Base-by-base conservation (phyloP, 2,797 vertebrate genomes). In the Xenentodon cancila region DNA sequence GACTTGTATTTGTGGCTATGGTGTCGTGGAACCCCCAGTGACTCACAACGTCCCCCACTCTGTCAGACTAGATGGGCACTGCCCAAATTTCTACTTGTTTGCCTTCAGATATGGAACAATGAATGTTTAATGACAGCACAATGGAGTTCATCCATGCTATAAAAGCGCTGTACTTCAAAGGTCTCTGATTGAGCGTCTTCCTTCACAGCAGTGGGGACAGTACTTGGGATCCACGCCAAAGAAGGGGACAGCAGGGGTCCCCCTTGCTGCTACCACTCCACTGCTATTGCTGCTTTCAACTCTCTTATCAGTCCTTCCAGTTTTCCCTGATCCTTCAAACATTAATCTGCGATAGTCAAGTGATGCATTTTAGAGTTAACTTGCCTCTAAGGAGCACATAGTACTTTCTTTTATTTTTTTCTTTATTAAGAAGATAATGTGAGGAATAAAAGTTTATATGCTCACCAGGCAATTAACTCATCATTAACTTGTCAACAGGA, bases 401-500 rank as follows among this genome's bases (percentile, higher is more conserved):
- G 42, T 53, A 16, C 59, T 54, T 81, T 70, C 9, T 32, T 32
- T 32, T 32, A n/a, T 32, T 32, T 32, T 32, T 32, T 32, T 32
- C 7, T 32, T 7, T 7, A 37, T 37, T 2, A 37, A 37, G 18
- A 19, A 30, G 43, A 59, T 43, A 77, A 73, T 47, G 51, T 21
- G 30, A 51, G 5, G 40, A 49, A 78, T 77, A 75, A 59, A 79
- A 85, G 78, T 73, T 90, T 70, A 83, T 59, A 72, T 73, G 60
- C 66, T 77, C 87, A 84, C 73, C 76, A 84, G 78, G 74, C 82
- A 90, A 80, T 88, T 81, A 65, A 58, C 46, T 71, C 59, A 71
- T 77, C 50, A 88, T 93, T 79, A 86, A 82, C 80, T 80, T 79
- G 53, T 84, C 82, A 27, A 91, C 70, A 62, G 90, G 88, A 91